Evolutionary conservation across 2,797 vertebrate genomes (phyloP).

Genomic region (Halcyon badia): DNA sequence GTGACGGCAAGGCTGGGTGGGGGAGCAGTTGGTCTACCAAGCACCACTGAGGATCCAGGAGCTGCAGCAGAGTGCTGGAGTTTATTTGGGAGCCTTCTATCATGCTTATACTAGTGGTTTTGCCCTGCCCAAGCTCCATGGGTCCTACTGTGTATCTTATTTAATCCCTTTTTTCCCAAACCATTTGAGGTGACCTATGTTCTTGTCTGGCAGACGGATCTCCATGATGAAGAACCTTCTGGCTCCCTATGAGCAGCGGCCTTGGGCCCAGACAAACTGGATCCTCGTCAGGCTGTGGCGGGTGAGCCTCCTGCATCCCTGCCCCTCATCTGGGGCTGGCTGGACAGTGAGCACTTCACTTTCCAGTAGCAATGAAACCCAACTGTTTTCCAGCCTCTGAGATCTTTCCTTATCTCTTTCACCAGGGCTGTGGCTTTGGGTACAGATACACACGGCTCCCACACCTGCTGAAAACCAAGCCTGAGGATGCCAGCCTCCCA

Average conservation of each 20-base stretch:
- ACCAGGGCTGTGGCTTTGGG: constrained; percentile 95
- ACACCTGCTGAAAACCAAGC: constrained; percentile 96
- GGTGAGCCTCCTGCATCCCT: constrained; percentile 77
- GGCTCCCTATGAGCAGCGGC: constrained; percentile 96
- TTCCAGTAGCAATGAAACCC: background rate
- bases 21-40: background rate
- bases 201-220: constrained; percentile 83
- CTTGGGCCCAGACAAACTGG: constrained; percentile 99
- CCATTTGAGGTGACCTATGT: background rate
- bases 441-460: constrained; percentile 97
- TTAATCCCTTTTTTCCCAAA: background rate
- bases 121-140: background rate
- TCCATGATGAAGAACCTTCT: constrained; percentile 97
- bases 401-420: background rate
- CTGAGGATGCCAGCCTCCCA: constrained; percentile 95
- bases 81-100: background rate
- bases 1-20: background rate
- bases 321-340: background rate
- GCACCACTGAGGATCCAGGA: background rate
- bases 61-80: background rate
- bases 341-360: background rate
- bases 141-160: background rate
- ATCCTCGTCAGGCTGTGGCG: constrained; percentile 97
- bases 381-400: background rate
- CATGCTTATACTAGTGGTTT: background rate